These are phyloP conservation scores for Scrobipalpa costella DNA, from an alignment of 2,888 invertebrate genomes.

Conservation along the genomic window DNA sequence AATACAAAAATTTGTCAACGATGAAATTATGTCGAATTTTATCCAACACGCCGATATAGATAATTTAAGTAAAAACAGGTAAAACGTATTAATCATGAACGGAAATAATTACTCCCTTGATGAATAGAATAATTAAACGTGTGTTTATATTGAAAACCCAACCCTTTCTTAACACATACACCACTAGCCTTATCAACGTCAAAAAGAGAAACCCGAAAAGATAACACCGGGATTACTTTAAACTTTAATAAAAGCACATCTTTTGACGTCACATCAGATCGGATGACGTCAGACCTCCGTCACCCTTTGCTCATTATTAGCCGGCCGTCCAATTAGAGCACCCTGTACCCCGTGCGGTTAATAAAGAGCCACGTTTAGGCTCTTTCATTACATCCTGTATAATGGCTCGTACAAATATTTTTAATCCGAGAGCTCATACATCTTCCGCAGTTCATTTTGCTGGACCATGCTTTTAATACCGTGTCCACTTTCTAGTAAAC, in stretches of 20 bases:
- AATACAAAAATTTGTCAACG: too few relatives aligned
- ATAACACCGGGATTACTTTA: conserved; percentile 12
- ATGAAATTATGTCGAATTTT: too few relatives aligned
- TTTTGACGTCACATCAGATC: conserved; percentile 31
- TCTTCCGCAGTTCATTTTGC: conserved; percentile 79
- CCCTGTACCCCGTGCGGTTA: conserved; percentile 61
- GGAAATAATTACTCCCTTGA: too few relatives aligned
- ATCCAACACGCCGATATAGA: too few relatives aligned
- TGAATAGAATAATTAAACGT: too few relatives aligned
- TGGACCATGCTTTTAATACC: conserved; percentile 64
- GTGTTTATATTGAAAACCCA: too few relatives aligned
- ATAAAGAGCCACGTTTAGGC: conserved; percentile 74
- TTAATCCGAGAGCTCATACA: conserved; percentile 79
- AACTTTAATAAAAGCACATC: conserved; percentile 30
- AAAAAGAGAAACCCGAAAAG: conserved; percentile 17
- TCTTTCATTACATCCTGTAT: conserved; percentile 78
- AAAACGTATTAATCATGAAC: too few relatives aligned
- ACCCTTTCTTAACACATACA: too few relatives aligned
- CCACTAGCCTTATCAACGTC: conserved; percentile 14
- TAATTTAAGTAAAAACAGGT: too few relatives aligned
- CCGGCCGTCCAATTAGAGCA: conserved; percentile 39
- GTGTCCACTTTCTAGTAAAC: conserved; percentile 36
- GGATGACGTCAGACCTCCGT: conserved; percentile 64
- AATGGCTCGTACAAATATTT: conserved; percentile 80
- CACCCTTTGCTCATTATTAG: conserved; percentile 56